Evolutionary conservation across 2,888 invertebrate genomes (phyloP).

Genomic region (Abrostola tripartita): DNA sequence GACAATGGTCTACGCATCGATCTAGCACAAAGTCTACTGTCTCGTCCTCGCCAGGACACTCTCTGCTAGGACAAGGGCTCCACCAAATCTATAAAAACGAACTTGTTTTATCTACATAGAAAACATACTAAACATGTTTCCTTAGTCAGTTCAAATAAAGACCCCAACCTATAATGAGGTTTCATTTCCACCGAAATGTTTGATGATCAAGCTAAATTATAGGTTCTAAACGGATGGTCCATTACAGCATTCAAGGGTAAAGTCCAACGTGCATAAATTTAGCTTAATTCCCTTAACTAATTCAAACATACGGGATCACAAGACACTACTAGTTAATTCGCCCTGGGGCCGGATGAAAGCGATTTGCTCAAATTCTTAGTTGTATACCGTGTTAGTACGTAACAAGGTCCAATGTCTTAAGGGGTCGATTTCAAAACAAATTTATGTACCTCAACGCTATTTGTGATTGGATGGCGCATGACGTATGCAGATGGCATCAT

Average conservation of each 20-base stretch:
- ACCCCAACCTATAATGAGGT: not conserved
- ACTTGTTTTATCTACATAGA: not conserved
- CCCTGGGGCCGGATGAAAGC: conserved; percentile 84
- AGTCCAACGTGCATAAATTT: conserved; percentile 74
- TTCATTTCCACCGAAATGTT: conserved; percentile 5
- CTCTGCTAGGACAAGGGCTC: conserved; percentile 94
- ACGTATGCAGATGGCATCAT: conserved; percentile 93
- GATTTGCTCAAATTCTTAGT: conserved; percentile 87
- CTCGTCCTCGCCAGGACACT: conserved; percentile 92
- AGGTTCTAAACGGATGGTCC: conserved; percentile 45
- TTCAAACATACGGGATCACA: conserved; percentile 76
- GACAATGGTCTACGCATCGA: conserved; percentile 92
- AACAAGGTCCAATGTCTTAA: conserved; percentile 68
- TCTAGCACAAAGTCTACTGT: conserved; percentile 92
- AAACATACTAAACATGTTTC: not conserved
- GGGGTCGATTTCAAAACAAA: conserved; percentile 71
- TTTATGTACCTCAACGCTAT: conserved; percentile 90
- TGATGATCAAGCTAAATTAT: conserved; percentile 30
- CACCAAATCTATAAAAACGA: conserved; percentile 91
- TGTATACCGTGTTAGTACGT: conserved; percentile 75
- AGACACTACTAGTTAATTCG: conserved; percentile 82
- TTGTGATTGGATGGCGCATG: conserved; percentile 91
- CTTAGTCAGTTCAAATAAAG: conserved; percentile 1
- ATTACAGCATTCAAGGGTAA: conserved; percentile 59
- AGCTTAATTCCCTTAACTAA: conserved; percentile 83